Evolutionary conservation across 2,797 vertebrate species (phyloP).

Genomic region (Fistularia tabacaria): DNA sequence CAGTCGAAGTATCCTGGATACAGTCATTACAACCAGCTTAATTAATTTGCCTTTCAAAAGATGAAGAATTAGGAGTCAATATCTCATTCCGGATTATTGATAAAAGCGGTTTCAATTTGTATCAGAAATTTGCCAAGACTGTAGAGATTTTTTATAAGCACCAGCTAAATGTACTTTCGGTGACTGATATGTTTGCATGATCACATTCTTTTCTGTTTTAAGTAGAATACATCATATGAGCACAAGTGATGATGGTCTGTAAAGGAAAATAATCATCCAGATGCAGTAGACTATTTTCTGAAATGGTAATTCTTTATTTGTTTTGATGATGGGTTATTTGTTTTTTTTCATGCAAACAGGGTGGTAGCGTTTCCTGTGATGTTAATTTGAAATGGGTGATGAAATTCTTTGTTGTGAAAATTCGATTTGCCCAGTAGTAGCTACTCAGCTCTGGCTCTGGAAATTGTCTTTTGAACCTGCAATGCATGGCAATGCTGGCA

Average conservation of each 20-base stretch:
- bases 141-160: too few relatives aligned
- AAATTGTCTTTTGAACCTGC: conserved; percentile 15
- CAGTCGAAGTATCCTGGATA: too few relatives aligned
- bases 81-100: too few relatives aligned
- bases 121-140: too few relatives aligned
- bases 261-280: conserved; percentile 41
- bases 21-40: too few relatives aligned
- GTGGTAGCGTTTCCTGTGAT: conserved; percentile 23
- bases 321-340: conserved; percentile 29
- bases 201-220: conserved; percentile 27
- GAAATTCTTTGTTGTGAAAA: not conserved
- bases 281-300: conserved; percentile 18
- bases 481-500: conserved; percentile 6
- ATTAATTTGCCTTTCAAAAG: too few relatives aligned
- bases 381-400: conserved; percentile 6
- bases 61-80: too few relatives aligned
- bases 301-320: conserved; percentile 20
- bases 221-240: conserved; percentile 27
- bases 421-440: too few relatives aligned
- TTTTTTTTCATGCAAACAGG: conserved; percentile 21
- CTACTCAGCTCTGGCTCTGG: not conserved
- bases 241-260: conserved; percentile 16
- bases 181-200: conserved; percentile 18
- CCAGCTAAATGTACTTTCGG: too few relatives aligned
- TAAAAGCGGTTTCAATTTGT: too few relatives aligned